Conservation (phyloP, 23 tunicate genomes). For the Trididemnum clinides region DNA sequence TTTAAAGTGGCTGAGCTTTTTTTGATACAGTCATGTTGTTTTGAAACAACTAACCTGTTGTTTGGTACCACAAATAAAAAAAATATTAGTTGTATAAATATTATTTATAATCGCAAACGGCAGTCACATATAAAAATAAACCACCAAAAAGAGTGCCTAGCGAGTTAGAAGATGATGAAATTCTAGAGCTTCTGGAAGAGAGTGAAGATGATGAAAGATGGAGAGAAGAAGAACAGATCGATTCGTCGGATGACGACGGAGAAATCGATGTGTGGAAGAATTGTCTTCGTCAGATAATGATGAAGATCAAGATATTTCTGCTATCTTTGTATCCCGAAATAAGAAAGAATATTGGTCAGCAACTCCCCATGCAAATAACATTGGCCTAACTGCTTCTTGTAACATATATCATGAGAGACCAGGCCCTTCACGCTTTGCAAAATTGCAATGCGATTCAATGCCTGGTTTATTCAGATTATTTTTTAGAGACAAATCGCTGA, state of each 20-base stretch:
- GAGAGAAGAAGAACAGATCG: background rate
- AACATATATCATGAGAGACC: background rate
- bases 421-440: too few species aligned
- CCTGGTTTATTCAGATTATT: too few species aligned
- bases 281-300: constrained; percentile 17
- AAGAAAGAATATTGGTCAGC: constrained; percentile 28
- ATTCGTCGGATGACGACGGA: constrained; percentile 9
- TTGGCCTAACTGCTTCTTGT: constrained; percentile 15
- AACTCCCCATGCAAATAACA: background rate
- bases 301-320: background rate
- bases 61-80: too few species aligned
- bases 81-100: too few species aligned
- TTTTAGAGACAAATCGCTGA: too few species aligned
- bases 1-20: too few species aligned
- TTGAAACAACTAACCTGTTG: too few species aligned
- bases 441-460: too few species aligned
- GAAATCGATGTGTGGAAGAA: background rate
- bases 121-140: too few species aligned
- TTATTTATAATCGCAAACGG: too few species aligned
- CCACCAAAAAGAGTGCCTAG: background rate
- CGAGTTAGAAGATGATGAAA: background rate
- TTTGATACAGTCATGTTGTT: too few species aligned
- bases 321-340: constrained; percentile 20
- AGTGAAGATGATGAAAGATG: background rate
- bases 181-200: constrained; percentile 5